Percentiles rank a stretch among this genome's conserved stretches.
These are phyloP conservation scores for Acanthacorydalis orientalis DNA, from an alignment of 2,888 invertebrate genomes.

Conservation along the genomic window DNA sequence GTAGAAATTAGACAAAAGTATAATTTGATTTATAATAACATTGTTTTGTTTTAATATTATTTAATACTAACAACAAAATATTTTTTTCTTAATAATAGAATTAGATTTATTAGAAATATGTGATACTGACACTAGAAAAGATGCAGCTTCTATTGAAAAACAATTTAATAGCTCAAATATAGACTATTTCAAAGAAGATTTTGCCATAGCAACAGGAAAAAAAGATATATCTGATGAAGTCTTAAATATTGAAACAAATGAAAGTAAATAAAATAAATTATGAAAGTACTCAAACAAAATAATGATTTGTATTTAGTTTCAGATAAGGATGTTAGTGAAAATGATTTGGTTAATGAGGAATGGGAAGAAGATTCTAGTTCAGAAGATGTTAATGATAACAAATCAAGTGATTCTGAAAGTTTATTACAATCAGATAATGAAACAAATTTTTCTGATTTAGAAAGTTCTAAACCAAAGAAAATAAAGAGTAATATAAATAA, in stretches of 20 bases:
- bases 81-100: slow-evolving; percentile 1
- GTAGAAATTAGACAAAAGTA: too few relatives aligned
- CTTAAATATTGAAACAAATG: slow-evolving; percentile 7
- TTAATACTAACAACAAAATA: too few relatives aligned
- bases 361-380: slow-evolving; percentile 12
- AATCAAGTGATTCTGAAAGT: slow-evolving; percentile 10
- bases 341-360: slow-evolving; percentile 9
- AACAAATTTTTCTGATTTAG: neutral
- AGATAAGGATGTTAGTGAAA: slow-evolving; percentile 9
- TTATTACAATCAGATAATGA: slow-evolving; percentile 3
- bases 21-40: too few relatives aligned
- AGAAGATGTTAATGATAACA: slow-evolving; percentile 11
- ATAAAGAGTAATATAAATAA: slow-evolving; percentile 9
- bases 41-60: too few relatives aligned
- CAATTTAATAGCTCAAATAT: slow-evolving; percentile 34
- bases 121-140: slow-evolving; percentile 44
- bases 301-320: slow-evolving; percentile 8
- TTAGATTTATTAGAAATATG: slow-evolving; percentile 60
- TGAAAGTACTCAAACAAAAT: slow-evolving; percentile 8
- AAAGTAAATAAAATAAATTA: slow-evolving; percentile 4
- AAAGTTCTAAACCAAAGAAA: slow-evolving; percentile 3
- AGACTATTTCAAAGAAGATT: slow-evolving; percentile 42
- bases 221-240: slow-evolving; percentile 1
- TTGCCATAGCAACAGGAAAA: neutral
- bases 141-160: slow-evolving; percentile 41